phyloP scores from a whole-genome alignment of 37 sponge, comb jelly and placozoan species.

The Bolinopsis microptera region DNA sequence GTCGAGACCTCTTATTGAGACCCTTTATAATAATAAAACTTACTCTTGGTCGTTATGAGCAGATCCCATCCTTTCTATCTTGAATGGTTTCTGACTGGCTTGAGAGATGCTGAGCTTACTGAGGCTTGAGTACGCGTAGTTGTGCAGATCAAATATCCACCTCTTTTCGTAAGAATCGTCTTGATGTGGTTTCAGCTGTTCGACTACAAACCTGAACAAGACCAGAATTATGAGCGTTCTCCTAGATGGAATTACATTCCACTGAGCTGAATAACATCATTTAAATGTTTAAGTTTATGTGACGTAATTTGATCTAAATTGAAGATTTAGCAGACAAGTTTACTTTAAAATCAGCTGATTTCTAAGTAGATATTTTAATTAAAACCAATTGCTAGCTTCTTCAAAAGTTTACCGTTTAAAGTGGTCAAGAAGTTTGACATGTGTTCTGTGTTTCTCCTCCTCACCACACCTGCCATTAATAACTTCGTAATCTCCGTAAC shows the following conservation, averaged over 20 bases:
- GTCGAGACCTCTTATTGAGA: too few relatives aligned
- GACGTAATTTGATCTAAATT: too few relatives aligned
- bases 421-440: constrained; percentile 9
- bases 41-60: constrained; percentile 7
- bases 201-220: constrained; percentile 27
- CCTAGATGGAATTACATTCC: too few relatives aligned
- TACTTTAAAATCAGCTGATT: too few relatives aligned
- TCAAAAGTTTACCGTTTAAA: constrained; percentile 29
- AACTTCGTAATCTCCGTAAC: constrained; percentile 1
- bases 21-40: too few relatives aligned
- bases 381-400: too few relatives aligned
- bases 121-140: constrained; percentile 23
- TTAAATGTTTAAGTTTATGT: too few relatives aligned
- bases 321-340: too few relatives aligned
- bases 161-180: constrained; percentile 2
- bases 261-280: too few relatives aligned
- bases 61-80: not conserved
- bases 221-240: too few relatives aligned
- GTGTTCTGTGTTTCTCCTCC: constrained; percentile 21
- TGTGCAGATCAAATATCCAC: constrained; percentile 53
- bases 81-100: not conserved
- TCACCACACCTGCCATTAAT: constrained; percentile 5
- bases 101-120: constrained; percentile 11
- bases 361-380: too few relatives aligned
- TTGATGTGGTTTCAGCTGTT: constrained; percentile 2